Evolutionary conservation across 2,113 vertebrate species (phyloP), one percentile per base, ranked within the genome.

Genomic region (Thomomys bottae): DNA sequence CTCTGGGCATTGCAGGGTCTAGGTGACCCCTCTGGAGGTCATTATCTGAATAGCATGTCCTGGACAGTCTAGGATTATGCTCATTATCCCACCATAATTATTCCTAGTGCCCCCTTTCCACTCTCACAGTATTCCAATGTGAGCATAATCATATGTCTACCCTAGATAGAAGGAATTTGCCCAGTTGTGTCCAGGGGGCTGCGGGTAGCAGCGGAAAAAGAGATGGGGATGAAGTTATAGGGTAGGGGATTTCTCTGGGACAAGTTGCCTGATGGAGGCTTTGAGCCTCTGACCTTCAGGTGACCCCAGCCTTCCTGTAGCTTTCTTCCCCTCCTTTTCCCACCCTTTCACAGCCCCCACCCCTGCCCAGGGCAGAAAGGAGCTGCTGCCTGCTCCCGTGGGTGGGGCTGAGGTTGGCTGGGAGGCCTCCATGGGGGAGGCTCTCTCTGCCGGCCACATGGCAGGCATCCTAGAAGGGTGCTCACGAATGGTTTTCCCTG

Each of bases 281-380:
- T 40, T 28, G 64, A 95, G 91, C 78, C 88, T 92, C 92, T 94
- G 94, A 94, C 91, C 95, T 93, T 89, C 54, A 36, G 68, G 88
- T 89, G 94, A 96, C 95, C 92, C 84, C 81, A 71, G 76, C 59
- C 72, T 92, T 89, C 87, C 66, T 75, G 64, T 42, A 57, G 63
- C 80, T 66, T 63, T 59, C 84, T 81, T 66, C 17, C 61, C 90
- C 57, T 67, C 59, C 32, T 83, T 57, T 93, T 57, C 85, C 79
- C 36, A 79, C 17, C 72, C 32, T 12, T 49, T 18, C 32, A 67
- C 36, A 66, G 61, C 57, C 34, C 80, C 71, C 21, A 87, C 57
- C 75, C n/a, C 85, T 94, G 64, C 49, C 85, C 83, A 18, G 72
- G 21, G 54, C 32, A 45, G 86, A 30, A 32, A 26, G 81, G 70